These are phyloP conservation scores for Pachypsylla venusta DNA, from an alignment of 1,140 invertebrate genomes.

Conservation along the genomic window DNA sequence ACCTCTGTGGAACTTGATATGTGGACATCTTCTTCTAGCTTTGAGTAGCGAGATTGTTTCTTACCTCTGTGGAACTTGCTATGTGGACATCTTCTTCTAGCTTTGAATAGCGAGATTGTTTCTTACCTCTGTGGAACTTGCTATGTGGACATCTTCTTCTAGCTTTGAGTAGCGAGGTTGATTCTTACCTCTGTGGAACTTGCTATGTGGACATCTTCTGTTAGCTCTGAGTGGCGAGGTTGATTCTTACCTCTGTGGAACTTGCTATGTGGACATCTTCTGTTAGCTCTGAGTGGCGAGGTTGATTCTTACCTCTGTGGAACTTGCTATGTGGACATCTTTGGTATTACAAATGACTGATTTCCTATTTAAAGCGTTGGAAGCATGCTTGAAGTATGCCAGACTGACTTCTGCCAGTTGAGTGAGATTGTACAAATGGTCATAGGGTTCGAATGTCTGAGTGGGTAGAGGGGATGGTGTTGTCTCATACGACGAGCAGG, in stretches of 20 bases:
- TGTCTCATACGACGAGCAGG: not conserved
- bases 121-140: too few relatives aligned
- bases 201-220: not conserved
- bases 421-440: conserved; percentile 56
- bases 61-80: too few relatives aligned
- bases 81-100: too few relatives aligned
- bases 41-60: too few relatives aligned
- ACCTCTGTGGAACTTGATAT: too few relatives aligned
- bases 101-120: too few relatives aligned
- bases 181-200: not conserved
- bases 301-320: not conserved
- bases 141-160: not conserved
- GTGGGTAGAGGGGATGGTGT: not conserved
- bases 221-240: not conserved
- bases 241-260: not conserved
- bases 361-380: conserved; percentile 27
- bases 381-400: conserved; percentile 28
- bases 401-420: conserved; percentile 55
- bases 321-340: not conserved
- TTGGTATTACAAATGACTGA: conserved; percentile 22
- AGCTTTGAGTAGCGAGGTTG: not conserved
- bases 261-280: not conserved
- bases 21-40: too few relatives aligned
- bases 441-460: conserved; percentile 21
- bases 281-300: not conserved